Evolutionary conservation across 2,888 invertebrate species (phyloP), one percentile per base, ranked within the genome.

Genomic region (Keiferia lycopersicella): DNA sequence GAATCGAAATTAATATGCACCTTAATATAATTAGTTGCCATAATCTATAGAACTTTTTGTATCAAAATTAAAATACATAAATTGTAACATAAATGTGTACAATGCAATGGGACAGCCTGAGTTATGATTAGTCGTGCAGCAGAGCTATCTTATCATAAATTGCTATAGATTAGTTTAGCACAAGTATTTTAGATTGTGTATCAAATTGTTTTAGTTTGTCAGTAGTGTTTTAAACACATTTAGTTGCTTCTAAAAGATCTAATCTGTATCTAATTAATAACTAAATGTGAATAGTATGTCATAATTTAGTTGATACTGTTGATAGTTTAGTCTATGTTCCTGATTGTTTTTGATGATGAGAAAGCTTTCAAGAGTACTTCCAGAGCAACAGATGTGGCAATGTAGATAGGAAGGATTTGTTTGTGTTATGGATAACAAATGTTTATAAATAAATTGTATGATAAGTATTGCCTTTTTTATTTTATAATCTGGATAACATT

Each of bases 381-480:
- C 83, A 81, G 77, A 73, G 79, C 68, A 84, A 86, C 71, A 64
- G 69, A 76, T 79, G 87, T 86, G 86, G 82, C 85, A 85, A 88
- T 82, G 80, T 85, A 87, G 82, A 77, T 86, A 85, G 75, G 73
- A 71, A 67, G 67, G 66, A 62, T 34, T 34, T 72, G 74, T 77
- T 73, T 79, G 76, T 74, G 71, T 71, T 74, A 71, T 69, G 38
- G 50, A 41, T 45, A 70, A 71, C 65, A 73, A 72, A 73, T 72
- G 77, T 81, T 81, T 82, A 78, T 79, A 79, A 84, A 83, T 84
- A 84, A 83, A 86, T 66, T 81, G 66, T 83, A 79, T 77, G 75
- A 68, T 82, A 81, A 81, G 77, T 45, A 60, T 50, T 38, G 62
- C 12, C 39, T 41, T 20, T 59, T 59, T 67, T 67, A 68, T 56